Conservation (phyloP, 2,113 vertebrate species). For the Erpornis zantholeuca region DNA sequence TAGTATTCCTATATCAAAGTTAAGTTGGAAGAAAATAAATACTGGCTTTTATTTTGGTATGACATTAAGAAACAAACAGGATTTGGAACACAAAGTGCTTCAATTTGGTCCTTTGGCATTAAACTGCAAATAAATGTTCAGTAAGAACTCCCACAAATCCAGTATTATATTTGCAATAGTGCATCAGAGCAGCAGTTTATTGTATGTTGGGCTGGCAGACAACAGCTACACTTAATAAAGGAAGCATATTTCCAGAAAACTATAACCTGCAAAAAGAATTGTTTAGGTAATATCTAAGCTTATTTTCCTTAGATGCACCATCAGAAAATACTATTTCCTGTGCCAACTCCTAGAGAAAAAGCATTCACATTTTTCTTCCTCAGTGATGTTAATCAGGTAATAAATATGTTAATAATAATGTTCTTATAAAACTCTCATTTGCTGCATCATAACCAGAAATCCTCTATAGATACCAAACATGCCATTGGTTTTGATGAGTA, state of each 20-base stretch:
- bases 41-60: background rate
- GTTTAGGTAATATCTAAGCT: background rate
- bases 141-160: background rate
- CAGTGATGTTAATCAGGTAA: background rate
- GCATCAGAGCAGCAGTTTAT: background rate
- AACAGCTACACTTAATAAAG: background rate
- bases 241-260: background rate
- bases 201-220: background rate
- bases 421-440: background rate
- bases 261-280: background rate
- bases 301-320: background rate
- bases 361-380: background rate
- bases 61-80: background rate
- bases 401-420: background rate
- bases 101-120: background rate
- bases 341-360: background rate
- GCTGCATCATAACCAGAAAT: background rate
- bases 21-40: background rate
- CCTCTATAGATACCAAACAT: background rate
- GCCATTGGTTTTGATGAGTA: background rate
- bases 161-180: background rate
- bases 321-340: background rate
- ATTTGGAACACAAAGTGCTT: background rate
- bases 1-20: background rate
- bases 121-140: background rate